Evolutionary conservation across 2,888 invertebrate genomes (phyloP), one percentile per base, ranked within the genome.

Genomic region (Chalcosyrphus nemorum): DNA sequence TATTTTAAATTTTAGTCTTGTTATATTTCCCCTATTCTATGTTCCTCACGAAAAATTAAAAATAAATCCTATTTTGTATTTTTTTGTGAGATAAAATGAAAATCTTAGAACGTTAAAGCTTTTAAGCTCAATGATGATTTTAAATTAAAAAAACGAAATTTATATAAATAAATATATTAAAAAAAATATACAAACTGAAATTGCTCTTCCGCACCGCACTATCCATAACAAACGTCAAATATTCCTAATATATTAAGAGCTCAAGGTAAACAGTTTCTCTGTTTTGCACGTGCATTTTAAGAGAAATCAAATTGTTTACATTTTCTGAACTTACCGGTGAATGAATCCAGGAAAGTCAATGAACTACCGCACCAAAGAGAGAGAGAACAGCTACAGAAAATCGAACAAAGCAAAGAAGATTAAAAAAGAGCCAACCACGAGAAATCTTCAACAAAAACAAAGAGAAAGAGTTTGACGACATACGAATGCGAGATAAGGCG

Each of bases 241-340:
- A 24, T 24, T 4, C 24, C 24, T 24, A 24, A 2, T 4, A 24
- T n/a, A 6, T 11, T 11, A 52, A 66, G 66, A 66, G 66, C 15
- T 15, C 5, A 38, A 3, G 1, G 41, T 3, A 56, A 43, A 57
- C 11, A 11, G 19, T 32, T 66, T 27, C 27, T 6, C 13, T 27
- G 3, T 35, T 29, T 21, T n/a, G 7, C n/a, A 29, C 2, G 32
- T 19, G 38, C 71, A 50, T 17, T 41, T 32, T 41, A 75, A 75
- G 74, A 75, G 74, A 65, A 56, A 24, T 24, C 11, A 65, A 75
- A 68, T 70, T 77, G 77, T 77, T 77, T 77, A 77, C 70, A 70
- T 70, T 63, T 70, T 54, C 59, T 61, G 11, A 63, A 35, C 54
- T 61, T 52, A 47, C 61, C 70, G 45, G 21, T 41, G 24, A 68